Evolutionary conservation across 1,140 invertebrate species (phyloP), one percentile per base, ranked within the genome.

Genomic region (Drosophila equinoxialis): DNA sequence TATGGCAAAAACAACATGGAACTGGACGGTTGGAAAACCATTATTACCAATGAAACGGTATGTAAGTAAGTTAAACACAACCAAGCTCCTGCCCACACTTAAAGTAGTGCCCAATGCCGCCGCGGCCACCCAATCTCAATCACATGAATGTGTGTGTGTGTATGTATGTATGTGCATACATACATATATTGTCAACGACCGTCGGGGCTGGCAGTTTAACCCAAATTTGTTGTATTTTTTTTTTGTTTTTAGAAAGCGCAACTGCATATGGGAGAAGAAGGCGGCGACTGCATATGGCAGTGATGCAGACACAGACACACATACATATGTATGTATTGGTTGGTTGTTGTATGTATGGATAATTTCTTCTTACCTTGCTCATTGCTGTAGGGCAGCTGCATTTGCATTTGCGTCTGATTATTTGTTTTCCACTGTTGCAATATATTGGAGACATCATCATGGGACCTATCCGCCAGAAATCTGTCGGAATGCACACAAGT

Each of bases 391-490:
- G 65, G 62, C 57, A 74, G 54, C 55, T 85, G 74, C 71, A 68
- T 58, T 68, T 85, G 75, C 74, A 69, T 39, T 55, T 79, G 74
- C 66, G 71, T 58, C 68, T 80, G 81, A 78, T 91, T 91, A 74
- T 91, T 91, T 75, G 77, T 84, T 80, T 91, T 91, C 90, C 90
- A 91, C 60, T 91, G 90, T 65, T 90, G 90, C 58, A 91, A 71
- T 59, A 91, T 91, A 73, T 91, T 91, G 55, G 87, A 89, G 65
- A 91, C 78, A 74, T 91, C 90, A 69, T 91, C 90, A 58, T 91
- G 90, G 14, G 81, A 87, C 79, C 91, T 91, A 58, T 91, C 90
- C 67, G 86, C 90, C 68, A 91, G 77, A 78, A 91, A 91, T 72
- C 90, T 91, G 74, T 65, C 17, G 61, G 63, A 68, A 17, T 14